phyloP scores from a whole-genome alignment of 2,888 invertebrate species.

The Stenchaetothrips biformis region DNA sequence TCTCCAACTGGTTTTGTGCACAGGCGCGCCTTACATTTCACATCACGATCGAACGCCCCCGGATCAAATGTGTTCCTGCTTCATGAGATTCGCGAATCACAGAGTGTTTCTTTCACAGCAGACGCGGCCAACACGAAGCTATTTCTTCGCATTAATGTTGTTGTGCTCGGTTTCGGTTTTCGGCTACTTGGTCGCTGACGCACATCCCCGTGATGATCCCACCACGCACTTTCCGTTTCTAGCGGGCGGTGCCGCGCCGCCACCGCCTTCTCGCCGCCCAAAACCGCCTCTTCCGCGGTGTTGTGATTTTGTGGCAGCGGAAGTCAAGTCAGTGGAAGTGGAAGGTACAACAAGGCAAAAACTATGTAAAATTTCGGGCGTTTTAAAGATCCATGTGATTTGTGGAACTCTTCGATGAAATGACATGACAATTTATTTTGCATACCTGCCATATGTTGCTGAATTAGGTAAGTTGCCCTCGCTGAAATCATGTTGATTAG shows the following conservation, averaged over 20 bases:
- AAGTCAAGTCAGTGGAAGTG: no score
- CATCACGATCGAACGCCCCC: not conserved
- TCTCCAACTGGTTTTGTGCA: conserved; percentile 38
- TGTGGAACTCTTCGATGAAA: not conserved
- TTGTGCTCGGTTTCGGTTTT: conserved; percentile 3
- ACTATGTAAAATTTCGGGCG: not conserved
- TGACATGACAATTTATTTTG: not conserved
- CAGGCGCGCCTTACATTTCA: not conserved
- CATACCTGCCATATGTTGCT: not conserved
- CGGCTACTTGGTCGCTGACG: conserved; percentile 12
- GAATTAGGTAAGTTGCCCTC: not conserved
- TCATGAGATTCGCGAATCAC: not conserved
- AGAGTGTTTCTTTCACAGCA: not conserved
- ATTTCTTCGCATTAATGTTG: conserved; percentile 4
- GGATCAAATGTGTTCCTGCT: not conserved
- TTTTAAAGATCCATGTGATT: not conserved
- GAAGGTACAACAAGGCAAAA: conserved; percentile 12
- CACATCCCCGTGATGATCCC: not conserved
- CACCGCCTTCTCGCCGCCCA: not conserved
- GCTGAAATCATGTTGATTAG: not conserved
- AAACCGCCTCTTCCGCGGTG: not conserved
- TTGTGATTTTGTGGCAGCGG: conserved; percentile 20
- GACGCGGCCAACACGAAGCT: not conserved
- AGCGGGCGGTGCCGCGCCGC: not conserved
- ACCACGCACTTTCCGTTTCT: no score